These are phyloP conservation scores for Alauda arvensis DNA, from an alignment of 2,797 vertebrate species.

Conservation along the genomic window DNA sequence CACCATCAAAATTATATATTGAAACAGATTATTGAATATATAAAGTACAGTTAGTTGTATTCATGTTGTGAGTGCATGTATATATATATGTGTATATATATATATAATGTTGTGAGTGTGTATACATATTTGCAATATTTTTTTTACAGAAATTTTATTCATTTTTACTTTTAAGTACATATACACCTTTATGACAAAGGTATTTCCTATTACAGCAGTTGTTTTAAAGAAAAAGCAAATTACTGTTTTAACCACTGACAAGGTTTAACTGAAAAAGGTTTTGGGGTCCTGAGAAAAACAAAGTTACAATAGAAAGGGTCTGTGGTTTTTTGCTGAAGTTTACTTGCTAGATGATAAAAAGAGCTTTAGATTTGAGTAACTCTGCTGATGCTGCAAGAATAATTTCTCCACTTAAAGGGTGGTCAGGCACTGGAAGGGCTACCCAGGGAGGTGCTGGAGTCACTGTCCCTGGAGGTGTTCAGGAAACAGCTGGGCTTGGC, in stretches of 20 bases:
- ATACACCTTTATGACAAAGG: not conserved
- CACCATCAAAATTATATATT: not conserved
- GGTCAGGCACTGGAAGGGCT: not conserved
- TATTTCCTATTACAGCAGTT: not conserved
- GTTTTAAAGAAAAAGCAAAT: not conserved
- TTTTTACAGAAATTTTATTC: not conserved
- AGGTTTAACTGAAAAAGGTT: not conserved
- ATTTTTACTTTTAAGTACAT: not conserved
- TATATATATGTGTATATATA: too few species aligned
- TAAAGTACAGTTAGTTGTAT: not conserved
- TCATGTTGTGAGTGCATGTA: not conserved
- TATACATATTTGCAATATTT: not conserved
- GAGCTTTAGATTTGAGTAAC: not conserved
- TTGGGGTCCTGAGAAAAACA: not conserved
- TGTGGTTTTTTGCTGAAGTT: fast-evolving
- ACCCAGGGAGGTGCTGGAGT: not conserved
- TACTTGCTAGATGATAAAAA: not conserved
- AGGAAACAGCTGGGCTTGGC: fast-evolving
- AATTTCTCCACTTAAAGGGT: not conserved
- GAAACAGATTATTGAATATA: not conserved
- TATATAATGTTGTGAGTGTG: too few species aligned
- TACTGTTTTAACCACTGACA: not conserved
- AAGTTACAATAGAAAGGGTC: not conserved
- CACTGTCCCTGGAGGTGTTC: not conserved
- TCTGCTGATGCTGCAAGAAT: not conserved